Percentiles rank a stretch among this genome's conserved stretches.
Evolutionary conservation across 2,797 vertebrate genomes (phyloP).

Genomic region (Sebastes iracundus): DNA sequence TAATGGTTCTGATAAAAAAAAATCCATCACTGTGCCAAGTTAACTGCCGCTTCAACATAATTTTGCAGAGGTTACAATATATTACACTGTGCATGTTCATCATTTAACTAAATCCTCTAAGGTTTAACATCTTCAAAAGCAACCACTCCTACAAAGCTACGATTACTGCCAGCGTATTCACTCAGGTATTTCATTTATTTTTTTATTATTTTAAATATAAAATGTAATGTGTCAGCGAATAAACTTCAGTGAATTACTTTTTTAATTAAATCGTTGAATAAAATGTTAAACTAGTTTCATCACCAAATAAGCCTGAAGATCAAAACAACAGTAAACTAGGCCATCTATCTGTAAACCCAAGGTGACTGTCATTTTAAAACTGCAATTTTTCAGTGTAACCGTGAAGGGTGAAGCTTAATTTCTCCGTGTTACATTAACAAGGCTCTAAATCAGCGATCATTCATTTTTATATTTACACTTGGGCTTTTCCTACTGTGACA

Average conservation of each 20-base stretch:
- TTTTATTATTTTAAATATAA: background rate
- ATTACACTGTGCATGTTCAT: background rate
- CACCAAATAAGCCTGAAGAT: constrained; percentile 17
- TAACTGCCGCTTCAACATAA: background rate
- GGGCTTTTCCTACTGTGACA: background rate
- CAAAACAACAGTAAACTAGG: constrained; percentile 16
- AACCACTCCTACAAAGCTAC: background rate
- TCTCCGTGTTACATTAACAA: background rate
- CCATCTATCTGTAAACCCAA: constrained; percentile 2
- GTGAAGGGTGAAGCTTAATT: background rate
- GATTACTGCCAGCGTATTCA: background rate
- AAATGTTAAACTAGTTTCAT: background rate
- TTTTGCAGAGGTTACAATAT: background rate
- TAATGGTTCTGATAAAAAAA: background rate
- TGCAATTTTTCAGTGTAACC: background rate
- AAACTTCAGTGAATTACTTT: background rate
- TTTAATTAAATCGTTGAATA: background rate
- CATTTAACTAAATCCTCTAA: background rate
- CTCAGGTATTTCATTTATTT: background rate
- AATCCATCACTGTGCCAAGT: background rate
- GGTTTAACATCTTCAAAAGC: background rate
- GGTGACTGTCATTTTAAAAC: background rate
- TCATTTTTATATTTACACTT: background rate
- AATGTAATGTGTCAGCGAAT: background rate
- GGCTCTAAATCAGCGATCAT: background rate